These are phyloP conservation scores for Listronotus oregonensis DNA, from an alignment of 1,140 invertebrate species.

Conservation along the genomic window DNA sequence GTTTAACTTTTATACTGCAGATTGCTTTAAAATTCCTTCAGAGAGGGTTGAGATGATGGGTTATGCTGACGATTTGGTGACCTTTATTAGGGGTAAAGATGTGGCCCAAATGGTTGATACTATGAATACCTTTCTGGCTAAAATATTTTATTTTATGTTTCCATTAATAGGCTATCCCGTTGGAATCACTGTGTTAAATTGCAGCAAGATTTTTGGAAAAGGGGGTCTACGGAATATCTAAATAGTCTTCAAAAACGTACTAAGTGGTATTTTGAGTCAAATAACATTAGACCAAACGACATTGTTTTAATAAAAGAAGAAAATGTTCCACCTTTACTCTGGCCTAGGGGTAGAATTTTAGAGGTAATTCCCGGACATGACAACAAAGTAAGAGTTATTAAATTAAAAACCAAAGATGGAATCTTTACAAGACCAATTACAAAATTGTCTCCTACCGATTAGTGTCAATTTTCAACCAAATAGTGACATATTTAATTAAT, in stretches of 20 bases:
- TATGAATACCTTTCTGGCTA: too few relatives aligned
- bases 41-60: too few relatives aligned
- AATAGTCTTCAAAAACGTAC: conserved; percentile 32
- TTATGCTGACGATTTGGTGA: too few relatives aligned
- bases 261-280: conserved; percentile 35
- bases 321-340: conserved; percentile 49
- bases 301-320: conserved; percentile 53
- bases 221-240: conserved; percentile 43
- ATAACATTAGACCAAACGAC: conserved; percentile 35
- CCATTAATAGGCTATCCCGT: conserved; percentile 33
- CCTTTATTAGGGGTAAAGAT: too few relatives aligned
- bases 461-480: too few relatives aligned
- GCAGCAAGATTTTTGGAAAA: conserved; percentile 5
- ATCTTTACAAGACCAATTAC: too few relatives aligned
- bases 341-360: conserved; percentile 43
- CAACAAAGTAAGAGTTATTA: conserved; percentile 8
- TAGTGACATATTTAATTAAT: too few relatives aligned
- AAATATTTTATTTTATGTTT: too few relatives aligned
- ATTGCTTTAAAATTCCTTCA: too few relatives aligned
- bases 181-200: conserved; percentile 41
- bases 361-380: conserved; percentile 3
- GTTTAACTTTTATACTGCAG: too few relatives aligned
- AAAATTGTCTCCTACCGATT: too few relatives aligned
- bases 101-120: too few relatives aligned
- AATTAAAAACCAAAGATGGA: conserved; percentile 11